Evolutionary conservation across 2,888 invertebrate species (phyloP), one percentile per base, ranked within the genome.

Genomic region (Seira musarum): DNA sequence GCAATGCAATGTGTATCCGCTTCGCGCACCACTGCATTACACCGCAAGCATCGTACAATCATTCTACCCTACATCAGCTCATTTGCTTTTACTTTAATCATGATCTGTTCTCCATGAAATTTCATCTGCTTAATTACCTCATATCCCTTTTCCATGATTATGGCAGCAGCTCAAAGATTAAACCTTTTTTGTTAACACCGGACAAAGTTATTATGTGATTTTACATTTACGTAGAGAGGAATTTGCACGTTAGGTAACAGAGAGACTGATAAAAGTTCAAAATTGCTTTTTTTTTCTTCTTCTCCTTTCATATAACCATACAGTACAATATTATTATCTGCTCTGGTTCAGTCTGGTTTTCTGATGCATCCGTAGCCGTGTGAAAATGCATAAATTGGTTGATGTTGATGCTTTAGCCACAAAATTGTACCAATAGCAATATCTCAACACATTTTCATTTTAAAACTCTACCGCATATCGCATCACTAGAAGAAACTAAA

Each of bases 341-440:
- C n/a, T 80, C 74, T 80, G 80, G 74, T 75, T 80, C 5, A 5
- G 57, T 57, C 57, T 57, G 57, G 57, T 57, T 57, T n/a, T 57
- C n/a, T n/a, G n/a, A n/a, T n/a, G n/a, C n/a, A n/a, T 74, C 73
- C 73, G 69, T 80, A 57, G 57, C 17, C 80, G 80, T 74, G 74
- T 75, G 80, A 75, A 80, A 74, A 72, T 63, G 19, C 74, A 73
- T 70, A 80, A 80, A 65, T 74, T 40, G 69, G 24, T 57, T 68
- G n/a, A 40, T 8, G 6, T 40, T 40, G 6, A 40, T 46, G 1
- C 73, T 70, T 72, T 49, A 67, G 61, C 79, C 53, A 40, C 49
- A 70, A 77, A 68, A n/a, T n/a, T n/a, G n/a, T n/a, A n/a, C n/a
- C 61, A 13, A n/a, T 19, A 19, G n/a, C 53, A 53, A 15, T 25